Percentiles rank a stretch among this genome's conserved stretches.
Evolutionary conservation across 2,113 vertebrate genomes (phyloP).

Genomic region (Sialia sialis): DNA sequence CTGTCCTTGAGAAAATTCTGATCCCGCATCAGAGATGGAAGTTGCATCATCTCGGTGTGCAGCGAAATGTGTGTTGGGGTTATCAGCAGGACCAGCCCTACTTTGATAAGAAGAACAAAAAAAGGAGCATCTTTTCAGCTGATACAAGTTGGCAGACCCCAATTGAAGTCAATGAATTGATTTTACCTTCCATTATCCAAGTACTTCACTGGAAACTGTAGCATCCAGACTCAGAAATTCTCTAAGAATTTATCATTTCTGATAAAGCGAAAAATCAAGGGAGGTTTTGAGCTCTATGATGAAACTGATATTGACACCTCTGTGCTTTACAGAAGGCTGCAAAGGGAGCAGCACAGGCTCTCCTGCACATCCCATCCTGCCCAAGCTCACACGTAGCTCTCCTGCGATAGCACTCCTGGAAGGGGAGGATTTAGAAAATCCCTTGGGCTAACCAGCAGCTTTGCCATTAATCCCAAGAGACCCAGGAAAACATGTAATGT

Average conservation of each 20-base stretch:
- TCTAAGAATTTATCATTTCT: neutral
- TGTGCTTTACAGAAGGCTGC: neutral
- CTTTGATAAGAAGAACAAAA: constrained; percentile 48
- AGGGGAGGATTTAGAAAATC: neutral
- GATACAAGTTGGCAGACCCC: neutral
- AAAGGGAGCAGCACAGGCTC: neutral
- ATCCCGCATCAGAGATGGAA: neutral
- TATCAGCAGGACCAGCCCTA: constrained; percentile 23
- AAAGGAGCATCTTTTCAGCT: neutral
- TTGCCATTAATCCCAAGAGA: neutral
- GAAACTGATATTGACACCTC: neutral
- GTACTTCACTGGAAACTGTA: neutral
- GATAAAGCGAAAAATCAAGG: neutral
- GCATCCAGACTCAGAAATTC: neutral
- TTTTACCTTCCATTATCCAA: neutral
- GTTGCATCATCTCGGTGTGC: neutral
- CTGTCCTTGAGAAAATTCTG: neutral
- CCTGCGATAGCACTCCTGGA: fast-evolving
- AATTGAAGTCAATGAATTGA: neutral
- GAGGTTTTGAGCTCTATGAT: neutral
- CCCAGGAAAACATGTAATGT: neutral
- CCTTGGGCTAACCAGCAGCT: neutral
- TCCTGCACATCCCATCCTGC: neutral
- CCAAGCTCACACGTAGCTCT: neutral
- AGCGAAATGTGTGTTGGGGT: neutral